A percentile compares a stretch with the other conserved stretches of the same genome.
phyloP scores from a whole-genome alignment of 2,888 invertebrate genomes.

The Melanostoma scalare region DNA sequence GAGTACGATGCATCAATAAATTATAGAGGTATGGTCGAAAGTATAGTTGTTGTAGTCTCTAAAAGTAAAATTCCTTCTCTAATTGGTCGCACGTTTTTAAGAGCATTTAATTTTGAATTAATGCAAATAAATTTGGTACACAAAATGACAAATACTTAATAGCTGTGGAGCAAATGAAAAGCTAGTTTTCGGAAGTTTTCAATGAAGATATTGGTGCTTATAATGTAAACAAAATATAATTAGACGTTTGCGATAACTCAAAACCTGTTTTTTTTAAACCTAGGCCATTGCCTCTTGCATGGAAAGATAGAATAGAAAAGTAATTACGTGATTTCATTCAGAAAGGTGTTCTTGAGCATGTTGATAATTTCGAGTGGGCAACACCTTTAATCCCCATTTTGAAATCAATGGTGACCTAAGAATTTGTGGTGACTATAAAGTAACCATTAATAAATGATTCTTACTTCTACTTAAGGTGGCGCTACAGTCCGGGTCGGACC shows the following conservation, averaged over 20 bases:
- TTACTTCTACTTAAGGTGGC: too few species aligned
- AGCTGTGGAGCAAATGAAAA: constrained; percentile 30
- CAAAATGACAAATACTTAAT: constrained; percentile 19
- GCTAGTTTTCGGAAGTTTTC: constrained; percentile 41
- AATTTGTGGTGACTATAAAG: constrained; percentile 43
- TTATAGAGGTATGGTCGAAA: too few species aligned
- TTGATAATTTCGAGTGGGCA: constrained; percentile 49
- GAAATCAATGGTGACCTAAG: constrained; percentile 13
- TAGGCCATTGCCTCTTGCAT: constrained; percentile 27
- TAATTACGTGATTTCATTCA: constrained; percentile 20
- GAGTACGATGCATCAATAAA: too few species aligned
- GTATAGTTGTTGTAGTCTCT: too few species aligned
- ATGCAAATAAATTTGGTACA: too few species aligned
- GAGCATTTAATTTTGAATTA: too few species aligned
- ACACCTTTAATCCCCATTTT: constrained; percentile 26
- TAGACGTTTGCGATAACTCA: constrained; percentile 7
- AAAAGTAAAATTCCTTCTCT: too few species aligned
- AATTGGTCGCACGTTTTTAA: too few species aligned
- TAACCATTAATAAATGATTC: too few species aligned
- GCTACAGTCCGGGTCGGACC: too few species aligned
- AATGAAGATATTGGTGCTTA: constrained; percentile 19
- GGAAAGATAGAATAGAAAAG: constrained; percentile 45
- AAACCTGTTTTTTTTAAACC: constrained; percentile 44
- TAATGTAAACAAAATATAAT: constrained; percentile 12
- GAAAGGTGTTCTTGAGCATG: constrained; percentile 11